These are phyloP conservation scores for Carettochelys insculpta DNA, from an alignment of 2,113 vertebrate genomes.

Conservation along the genomic window DNA sequence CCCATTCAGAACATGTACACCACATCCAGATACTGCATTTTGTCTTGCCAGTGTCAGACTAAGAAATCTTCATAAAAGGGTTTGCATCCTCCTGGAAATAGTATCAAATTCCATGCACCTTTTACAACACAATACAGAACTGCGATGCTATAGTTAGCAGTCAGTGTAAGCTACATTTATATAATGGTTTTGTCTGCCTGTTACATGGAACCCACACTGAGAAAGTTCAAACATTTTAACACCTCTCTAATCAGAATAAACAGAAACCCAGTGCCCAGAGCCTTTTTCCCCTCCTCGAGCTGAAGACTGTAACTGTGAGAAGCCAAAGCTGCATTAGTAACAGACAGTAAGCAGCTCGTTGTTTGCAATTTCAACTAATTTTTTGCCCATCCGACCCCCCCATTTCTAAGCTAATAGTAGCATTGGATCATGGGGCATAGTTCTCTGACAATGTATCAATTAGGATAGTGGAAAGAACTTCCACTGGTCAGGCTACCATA, in stretches of 20 bases:
- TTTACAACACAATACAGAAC: background rate
- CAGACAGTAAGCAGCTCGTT: rapidly evolving
- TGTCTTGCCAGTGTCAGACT: background rate
- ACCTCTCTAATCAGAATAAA: no score
- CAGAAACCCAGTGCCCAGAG: background rate
- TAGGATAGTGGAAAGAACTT: background rate
- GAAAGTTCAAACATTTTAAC: no score
- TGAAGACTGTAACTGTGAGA: background rate
- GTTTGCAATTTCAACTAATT: rapidly evolving
- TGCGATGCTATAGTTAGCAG: background rate
- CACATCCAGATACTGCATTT: background rate
- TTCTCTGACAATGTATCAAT: background rate
- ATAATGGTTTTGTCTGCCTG: background rate
- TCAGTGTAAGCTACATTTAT: background rate
- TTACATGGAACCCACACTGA: background rate
- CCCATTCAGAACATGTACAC: background rate
- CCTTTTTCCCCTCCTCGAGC: background rate
- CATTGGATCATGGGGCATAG: rapidly evolving
- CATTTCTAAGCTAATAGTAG: background rate
- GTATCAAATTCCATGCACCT: background rate
- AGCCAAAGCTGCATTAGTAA: background rate
- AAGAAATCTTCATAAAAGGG: background rate
- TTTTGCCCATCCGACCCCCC: background rate
- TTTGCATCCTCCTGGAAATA: background rate
- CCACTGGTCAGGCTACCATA: background rate